Conservation (phyloP, 2,113 vertebrate genomes). For the Ctenomys sociabilis region DNA sequence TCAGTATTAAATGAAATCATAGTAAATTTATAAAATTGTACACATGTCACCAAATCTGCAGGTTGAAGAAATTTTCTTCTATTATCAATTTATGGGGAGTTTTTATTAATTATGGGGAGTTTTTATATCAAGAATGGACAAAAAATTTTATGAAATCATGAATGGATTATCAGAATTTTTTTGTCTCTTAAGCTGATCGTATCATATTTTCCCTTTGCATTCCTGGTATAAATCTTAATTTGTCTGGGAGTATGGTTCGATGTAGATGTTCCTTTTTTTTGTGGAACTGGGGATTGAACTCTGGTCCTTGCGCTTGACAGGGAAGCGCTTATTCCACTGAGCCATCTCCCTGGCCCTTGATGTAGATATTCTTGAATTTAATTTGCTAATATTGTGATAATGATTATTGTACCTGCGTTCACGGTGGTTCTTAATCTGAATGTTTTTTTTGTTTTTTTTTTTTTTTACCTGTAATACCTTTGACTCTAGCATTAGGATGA, state of each 20-base stretch:
- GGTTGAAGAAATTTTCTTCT: not conserved
- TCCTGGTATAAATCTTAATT: not conserved
- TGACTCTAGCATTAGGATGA: not conserved
- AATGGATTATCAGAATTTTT: not conserved
- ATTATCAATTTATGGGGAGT: not conserved
- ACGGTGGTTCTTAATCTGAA: not conserved
- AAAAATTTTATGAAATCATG: not conserved
- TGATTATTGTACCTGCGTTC: not conserved
- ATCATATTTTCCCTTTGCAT: slow-evolving; percentile 13
- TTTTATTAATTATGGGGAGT: too few relatives aligned
- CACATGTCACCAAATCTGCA: not conserved
- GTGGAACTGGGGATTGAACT: too few relatives aligned
- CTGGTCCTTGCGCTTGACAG: too few relatives aligned
- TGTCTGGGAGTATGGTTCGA: not conserved
- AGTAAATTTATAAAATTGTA: not conserved
- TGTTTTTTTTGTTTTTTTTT: too few relatives aligned
- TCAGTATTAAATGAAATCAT: not conserved
- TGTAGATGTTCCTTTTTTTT: too few relatives aligned
- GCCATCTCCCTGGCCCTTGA: too few relatives aligned
- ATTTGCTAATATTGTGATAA: not conserved
- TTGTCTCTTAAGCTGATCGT: not conserved
- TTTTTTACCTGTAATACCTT: not conserved
- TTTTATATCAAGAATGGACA: not conserved
- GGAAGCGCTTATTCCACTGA: too few relatives aligned
- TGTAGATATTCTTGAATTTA: not conserved